Evolutionary conservation across 2,888 invertebrate genomes (phyloP).

Genomic region (Apoda limacodes): DNA sequence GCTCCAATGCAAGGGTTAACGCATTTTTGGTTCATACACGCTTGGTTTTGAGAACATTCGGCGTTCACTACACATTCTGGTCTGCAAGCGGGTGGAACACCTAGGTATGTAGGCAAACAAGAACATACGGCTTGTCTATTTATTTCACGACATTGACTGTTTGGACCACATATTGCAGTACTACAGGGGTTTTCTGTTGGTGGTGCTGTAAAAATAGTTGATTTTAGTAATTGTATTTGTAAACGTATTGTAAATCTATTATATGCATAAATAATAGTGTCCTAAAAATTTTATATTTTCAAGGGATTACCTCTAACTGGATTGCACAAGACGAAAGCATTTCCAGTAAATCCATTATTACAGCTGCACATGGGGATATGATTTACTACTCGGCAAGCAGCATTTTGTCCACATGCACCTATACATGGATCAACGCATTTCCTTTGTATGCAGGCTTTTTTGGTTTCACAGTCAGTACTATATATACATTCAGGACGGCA

Average conservation of each 20-base stretch:
- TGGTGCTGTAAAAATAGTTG: constrained; percentile 34
- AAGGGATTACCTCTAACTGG: constrained; percentile 64
- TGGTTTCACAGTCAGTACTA: constrained; percentile 77
- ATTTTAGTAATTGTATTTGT: too few species aligned
- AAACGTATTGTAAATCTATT: too few species aligned
- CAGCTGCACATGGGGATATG: constrained; percentile 79
- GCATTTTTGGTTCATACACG: constrained; percentile 79
- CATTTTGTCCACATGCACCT: constrained; percentile 76
- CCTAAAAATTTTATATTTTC: constrained; percentile 3
- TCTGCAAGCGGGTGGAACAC: constrained; percentile 78
- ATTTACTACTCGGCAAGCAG: constrained; percentile 71
- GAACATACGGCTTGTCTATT: constrained; percentile 79
- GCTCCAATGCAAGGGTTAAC: constrained; percentile 79
- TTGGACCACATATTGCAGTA: constrained; percentile 80
- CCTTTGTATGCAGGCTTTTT: constrained; percentile 78
- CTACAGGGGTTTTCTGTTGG: constrained; percentile 70
- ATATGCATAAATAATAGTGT: neutral
- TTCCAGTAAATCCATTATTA: constrained; percentile 73
- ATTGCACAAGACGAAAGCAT: constrained; percentile 55
- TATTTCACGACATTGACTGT: constrained; percentile 73
- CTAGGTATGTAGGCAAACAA: constrained; percentile 76
- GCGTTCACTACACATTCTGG: constrained; percentile 80
- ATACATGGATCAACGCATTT: constrained; percentile 82
- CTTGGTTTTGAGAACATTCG: constrained; percentile 76
- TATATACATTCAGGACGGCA: constrained; percentile 85